Base-by-base conservation (phyloP, 2,113 vertebrate genomes). In the Tachycineta bicolor region DNA sequence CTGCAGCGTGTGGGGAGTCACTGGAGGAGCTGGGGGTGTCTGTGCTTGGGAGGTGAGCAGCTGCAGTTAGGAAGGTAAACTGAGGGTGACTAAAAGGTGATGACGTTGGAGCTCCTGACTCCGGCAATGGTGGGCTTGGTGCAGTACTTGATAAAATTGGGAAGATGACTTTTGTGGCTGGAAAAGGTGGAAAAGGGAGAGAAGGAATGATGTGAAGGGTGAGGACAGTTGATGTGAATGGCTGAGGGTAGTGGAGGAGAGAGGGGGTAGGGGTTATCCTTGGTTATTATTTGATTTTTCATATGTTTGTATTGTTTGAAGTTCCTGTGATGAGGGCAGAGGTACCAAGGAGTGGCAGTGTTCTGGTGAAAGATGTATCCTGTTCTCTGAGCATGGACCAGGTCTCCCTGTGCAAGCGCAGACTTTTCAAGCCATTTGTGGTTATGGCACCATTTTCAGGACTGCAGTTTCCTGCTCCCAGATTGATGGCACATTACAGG, bases 401-500 rank as follows among this genome's bases (percentile, higher is more conserved):
- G 62, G 10, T 34, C 12, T 71, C 58, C 62, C 60, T 49, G 75
- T 68, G 23, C 18, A 21, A 7, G 20, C 68, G 20, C 4, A 70
- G 85, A 2, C 26, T 53, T 67, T 16, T 19, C 47, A 39, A 60
- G 11, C 58, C 80, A 1, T 75, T 25, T 79, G 44, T 49, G 81
- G 47, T 29, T 8, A 2, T 53, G 28, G 71, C 53, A 77, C 37
- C 26, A 14, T 55, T 98, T 91, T 44, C 58, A 80, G 69, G 49
- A 95, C 94, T 74, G 74, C 63, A 12, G 44, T 31, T 69, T 37
- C 78, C 63, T 55, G 82, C 49, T 49, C 53, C 75, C 90, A 93
- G 96, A 97, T 94, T 56, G 62, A 97, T 96, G 95, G 91, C 47
- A 31, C 52, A 44, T 90, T 80, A 29, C 4, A 11, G 87, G 63